Evolutionary conservation across 2,113 vertebrate species (phyloP), one percentile per base, ranked within the genome.

Genomic region (Corynorhinus townsendii): DNA sequence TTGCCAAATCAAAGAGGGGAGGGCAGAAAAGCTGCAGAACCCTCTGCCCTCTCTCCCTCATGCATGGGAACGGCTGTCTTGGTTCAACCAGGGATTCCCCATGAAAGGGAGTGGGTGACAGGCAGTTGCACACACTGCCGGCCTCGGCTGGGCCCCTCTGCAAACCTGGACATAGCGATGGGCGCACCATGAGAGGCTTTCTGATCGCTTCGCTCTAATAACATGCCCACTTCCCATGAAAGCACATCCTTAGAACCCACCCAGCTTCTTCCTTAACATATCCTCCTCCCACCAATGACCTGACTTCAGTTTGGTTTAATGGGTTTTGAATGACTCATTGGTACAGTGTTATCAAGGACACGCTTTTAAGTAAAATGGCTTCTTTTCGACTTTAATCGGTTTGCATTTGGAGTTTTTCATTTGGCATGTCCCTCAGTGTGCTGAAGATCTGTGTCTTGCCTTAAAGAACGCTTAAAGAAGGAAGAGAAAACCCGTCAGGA

Each of bases 401-500:
- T 52, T 59, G 7, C 26, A 24, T 35, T 40, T 76, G 19, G 68
- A 45, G 47, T 84, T 56, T 66, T 43, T 83, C 22, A 0, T 43
- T 1, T 17, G 59, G 38, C 19, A 9, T 33, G 47, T 43, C 24
- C 3, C 8, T 62, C 14, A 10, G 20, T 52, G 6, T 47, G 5
- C 35, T 89, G 5, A 96, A 45, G 45, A 73, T 64, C 28, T 91
- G 7, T 64, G 3, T 94, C 69, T 97, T 52, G 84, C 62, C 80
- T 95, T 97, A 76, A 95, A 99, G 99, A 99, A 95, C 99, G 99
- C 79, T 98, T 99, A 3, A 99, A 99, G 97, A 99, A 99, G 97
- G 99, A 99, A 93, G 99, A 99, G 96, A 99, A 99, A 93, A 99
- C 99, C 0, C 99, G 99, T 0, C 99, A 99, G 89, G 99, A 99